Conservation (phyloP, 1,140 invertebrate species). For the Bradysia coprophila region DNA sequence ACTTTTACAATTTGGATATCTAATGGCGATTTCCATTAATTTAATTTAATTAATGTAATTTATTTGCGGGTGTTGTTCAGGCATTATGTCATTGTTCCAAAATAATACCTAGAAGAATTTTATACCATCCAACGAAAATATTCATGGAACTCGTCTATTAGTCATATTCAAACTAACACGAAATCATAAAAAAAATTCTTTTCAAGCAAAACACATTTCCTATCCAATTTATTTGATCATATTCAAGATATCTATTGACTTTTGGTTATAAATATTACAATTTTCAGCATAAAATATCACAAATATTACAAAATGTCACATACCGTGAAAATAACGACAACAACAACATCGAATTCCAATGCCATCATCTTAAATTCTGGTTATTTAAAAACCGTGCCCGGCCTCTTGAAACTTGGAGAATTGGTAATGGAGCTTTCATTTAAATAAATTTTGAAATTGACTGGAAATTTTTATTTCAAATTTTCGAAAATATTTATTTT, state of each 20-base stretch:
- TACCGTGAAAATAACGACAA: slow-evolving; percentile 30
- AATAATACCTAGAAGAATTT: too few relatives aligned
- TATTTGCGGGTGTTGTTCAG: too few relatives aligned
- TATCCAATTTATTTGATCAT: too few relatives aligned
- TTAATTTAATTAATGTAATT: background rate
- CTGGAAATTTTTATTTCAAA: background rate
- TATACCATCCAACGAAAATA: too few relatives aligned
- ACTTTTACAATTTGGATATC: too few relatives aligned
- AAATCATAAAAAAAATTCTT: too few relatives aligned
- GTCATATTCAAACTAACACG: too few relatives aligned
- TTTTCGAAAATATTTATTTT: slow-evolving; percentile 8
- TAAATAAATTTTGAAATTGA: background rate
- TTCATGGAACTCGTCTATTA: too few relatives aligned
- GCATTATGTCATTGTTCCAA: too few relatives aligned
- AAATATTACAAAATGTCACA: background rate
- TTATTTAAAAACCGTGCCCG: slow-evolving; percentile 42
- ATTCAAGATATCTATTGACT: background rate
- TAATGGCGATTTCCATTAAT: background rate
- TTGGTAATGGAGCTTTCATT: slow-evolving; percentile 29
- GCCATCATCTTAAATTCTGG: slow-evolving; percentile 47
- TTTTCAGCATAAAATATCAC: background rate
- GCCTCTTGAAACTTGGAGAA: slow-evolving; percentile 45
- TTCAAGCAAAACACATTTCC: too few relatives aligned
- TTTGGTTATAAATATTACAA: background rate
- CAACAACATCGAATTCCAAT: slow-evolving; percentile 42